A percentile compares a stretch with the other conserved stretches of the same genome.
Evolutionary conservation across 2,113 vertebrate species (phyloP).

Genomic region (Ciconia boyciana): DNA sequence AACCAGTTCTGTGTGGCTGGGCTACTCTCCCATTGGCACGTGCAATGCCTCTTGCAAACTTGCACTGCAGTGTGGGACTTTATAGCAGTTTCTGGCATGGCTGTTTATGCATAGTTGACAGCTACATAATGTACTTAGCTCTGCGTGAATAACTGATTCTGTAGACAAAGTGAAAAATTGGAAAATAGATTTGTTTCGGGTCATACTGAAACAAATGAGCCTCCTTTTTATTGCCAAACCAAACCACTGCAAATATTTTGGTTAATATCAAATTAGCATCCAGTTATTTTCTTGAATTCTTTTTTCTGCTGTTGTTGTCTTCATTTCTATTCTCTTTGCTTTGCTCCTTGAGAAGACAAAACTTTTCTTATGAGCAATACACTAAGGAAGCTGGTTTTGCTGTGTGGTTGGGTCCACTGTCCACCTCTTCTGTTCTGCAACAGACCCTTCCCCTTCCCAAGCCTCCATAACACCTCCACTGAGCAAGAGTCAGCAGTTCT

Average conservation of each 20-base stretch:
- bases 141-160: not conserved
- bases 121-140: not conserved
- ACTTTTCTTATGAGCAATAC: not conserved
- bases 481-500: not conserved
- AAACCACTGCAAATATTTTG: not conserved
- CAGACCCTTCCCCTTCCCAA: not conserved
- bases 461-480: not conserved
- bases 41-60: not conserved
- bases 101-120: not conserved
- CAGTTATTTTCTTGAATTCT: not conserved
- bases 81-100: not conserved
- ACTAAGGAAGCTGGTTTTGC: not conserved
- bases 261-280: not conserved
- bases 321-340: not conserved
- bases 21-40: not conserved
- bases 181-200: not conserved
- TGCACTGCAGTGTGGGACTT: not conserved
- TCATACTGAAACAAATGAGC: not conserved
- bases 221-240: not conserved
- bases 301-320: not conserved
- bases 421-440: not conserved
- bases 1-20: not conserved
- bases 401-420: not conserved
- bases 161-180: not conserved
- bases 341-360: not conserved